phyloP scores from a whole-genome alignment of 1,140 invertebrate species.

The Maniola jurtina region DNA sequence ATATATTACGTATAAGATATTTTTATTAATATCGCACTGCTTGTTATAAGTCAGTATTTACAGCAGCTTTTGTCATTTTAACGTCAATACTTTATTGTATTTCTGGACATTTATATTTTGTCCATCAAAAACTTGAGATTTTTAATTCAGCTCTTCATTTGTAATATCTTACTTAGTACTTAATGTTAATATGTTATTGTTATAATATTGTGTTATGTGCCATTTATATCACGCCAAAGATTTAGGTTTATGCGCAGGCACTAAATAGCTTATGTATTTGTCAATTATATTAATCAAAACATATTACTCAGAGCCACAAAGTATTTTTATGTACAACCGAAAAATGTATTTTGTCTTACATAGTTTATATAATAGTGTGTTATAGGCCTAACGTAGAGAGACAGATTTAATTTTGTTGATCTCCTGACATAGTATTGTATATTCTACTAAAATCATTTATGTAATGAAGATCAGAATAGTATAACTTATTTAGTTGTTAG shows the following conservation, averaged over 20 bases:
- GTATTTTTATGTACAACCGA: slow-evolving; percentile 19
- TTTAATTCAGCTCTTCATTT: background rate
- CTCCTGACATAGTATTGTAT: slow-evolving; percentile 3
- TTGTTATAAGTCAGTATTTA: too few species aligned
- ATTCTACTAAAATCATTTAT: background rate
- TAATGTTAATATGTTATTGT: background rate
- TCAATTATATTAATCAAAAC: slow-evolving; percentile 33
- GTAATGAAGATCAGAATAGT: background rate
- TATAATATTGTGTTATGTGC: slow-evolving; percentile 20
- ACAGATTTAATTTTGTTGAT: slow-evolving; percentile 4
- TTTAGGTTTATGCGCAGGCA: slow-evolving; percentile 21
- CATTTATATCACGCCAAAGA: slow-evolving; percentile 35
- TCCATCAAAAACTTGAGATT: too few species aligned
- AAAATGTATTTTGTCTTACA: slow-evolving; percentile 17
- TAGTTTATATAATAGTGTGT: slow-evolving; percentile 16
- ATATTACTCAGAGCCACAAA: slow-evolving; percentile 16
- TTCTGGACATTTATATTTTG: too few species aligned
- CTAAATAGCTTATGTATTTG: slow-evolving; percentile 28
- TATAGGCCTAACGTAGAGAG: slow-evolving; percentile 15
- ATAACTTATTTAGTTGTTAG: background rate
- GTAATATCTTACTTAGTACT: slow-evolving; percentile 17
- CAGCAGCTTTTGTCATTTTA: too few species aligned
- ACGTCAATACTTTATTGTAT: too few species aligned
- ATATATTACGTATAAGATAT: too few species aligned
- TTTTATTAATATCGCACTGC: too few species aligned